Conservation (phyloP, 2,888 invertebrate genomes). For the Latrodectus elegans region DNA sequence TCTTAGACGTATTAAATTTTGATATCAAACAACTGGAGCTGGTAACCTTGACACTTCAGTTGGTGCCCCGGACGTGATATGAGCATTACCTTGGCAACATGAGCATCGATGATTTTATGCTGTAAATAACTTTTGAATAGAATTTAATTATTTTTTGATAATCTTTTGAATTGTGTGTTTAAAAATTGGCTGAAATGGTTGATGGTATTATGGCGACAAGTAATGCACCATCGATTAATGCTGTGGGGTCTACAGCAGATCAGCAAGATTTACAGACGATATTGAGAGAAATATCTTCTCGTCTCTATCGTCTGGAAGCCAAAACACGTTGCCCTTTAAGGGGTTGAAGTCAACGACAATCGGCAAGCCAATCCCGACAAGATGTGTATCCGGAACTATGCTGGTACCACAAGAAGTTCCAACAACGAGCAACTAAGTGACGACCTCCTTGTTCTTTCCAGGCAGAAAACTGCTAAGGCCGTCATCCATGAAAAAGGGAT, state of each 20-base stretch:
- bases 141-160: no score
- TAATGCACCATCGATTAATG: background rate
- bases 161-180: no score
- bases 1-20: no score
- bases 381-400: background rate
- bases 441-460: constrained; percentile 6
- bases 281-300: background rate
- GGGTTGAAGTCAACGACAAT: background rate
- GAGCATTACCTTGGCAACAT: no score
- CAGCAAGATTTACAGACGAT: no score
- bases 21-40: no score
- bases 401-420: constrained; percentile 65
- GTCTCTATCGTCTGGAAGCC: background rate
- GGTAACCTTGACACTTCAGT: no score
- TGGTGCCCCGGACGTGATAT: no score
- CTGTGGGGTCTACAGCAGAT: no score
- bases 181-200: background rate
- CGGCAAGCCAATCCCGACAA: background rate
- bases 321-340: background rate
- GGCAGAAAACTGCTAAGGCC: constrained; percentile 1
- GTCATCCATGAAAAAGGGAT: constrained; percentile 3
- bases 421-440: constrained; percentile 42
- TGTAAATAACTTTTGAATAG: no score
- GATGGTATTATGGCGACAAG: constrained; percentile 1
- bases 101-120: no score